A percentile compares a stretch with the other conserved stretches of the same genome.
These are phyloP conservation scores for Dissostichus mawsoni DNA, from an alignment of 2,113 vertebrate species.

Conservation along the genomic window DNA sequence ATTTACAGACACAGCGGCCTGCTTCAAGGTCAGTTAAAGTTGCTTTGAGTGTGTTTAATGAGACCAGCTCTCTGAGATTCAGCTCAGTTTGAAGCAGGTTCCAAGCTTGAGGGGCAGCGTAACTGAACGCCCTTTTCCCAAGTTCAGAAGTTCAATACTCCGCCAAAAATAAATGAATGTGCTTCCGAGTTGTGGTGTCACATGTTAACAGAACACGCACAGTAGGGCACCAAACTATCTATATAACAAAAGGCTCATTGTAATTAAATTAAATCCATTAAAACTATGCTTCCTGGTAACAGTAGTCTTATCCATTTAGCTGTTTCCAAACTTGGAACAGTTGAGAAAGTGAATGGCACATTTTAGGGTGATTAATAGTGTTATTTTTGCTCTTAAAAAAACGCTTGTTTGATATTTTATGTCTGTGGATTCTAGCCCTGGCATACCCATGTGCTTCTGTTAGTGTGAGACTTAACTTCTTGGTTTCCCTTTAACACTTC, in stretches of 20 bases:
- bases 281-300: neutral
- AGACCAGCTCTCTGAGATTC: too few species aligned
- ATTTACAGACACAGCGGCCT: too few species aligned
- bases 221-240: neutral
- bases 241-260: neutral
- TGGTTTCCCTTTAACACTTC: slow-evolving; percentile 1
- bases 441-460: neutral
- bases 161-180: neutral
- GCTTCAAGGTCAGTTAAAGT: too few species aligned
- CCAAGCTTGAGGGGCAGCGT: too few species aligned
- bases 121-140: too few species aligned
- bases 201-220: neutral
- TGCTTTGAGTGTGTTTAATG: too few species aligned
- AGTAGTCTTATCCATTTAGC: neutral
- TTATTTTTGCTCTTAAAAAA: neutral
- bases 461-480: slow-evolving; percentile 12
- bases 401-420: neutral
- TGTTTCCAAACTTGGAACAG: neutral
- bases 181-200: neutral
- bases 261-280: neutral
- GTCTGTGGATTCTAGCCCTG: neutral
- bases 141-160: neutral
- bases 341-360: neutral
- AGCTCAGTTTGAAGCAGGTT: too few species aligned
- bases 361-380: neutral